Evolutionary conservation across 2,797 vertebrate genomes (phyloP).

Genomic region (Florisuga fusca): DNA sequence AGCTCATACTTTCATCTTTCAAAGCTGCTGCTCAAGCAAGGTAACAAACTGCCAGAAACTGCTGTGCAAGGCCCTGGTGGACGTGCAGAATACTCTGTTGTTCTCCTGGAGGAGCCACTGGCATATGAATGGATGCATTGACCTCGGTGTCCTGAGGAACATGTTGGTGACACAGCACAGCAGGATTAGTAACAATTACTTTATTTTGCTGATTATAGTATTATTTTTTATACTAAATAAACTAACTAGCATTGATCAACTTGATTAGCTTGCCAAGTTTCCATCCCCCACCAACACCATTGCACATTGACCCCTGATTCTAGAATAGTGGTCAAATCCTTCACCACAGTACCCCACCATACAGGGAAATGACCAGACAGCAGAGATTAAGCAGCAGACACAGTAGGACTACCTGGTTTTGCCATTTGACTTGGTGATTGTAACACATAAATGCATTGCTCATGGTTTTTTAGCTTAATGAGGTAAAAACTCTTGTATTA

Average conservation of each 20-base stretch:
- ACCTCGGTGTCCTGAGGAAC: neutral
- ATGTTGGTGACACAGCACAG: accelerated
- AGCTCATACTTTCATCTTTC: neutral
- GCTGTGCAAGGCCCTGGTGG: neutral
- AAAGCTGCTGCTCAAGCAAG: neutral
- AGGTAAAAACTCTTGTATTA: neutral
- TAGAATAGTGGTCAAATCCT: neutral
- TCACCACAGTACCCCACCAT: neutral
- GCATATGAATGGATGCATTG: neutral
- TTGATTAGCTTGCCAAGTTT: neutral
- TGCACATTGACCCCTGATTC: neutral
- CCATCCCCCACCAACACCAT: neutral
- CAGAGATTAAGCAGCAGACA: neutral
- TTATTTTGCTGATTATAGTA: neutral
- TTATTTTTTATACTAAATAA: neutral
- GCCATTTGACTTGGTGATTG: neutral
- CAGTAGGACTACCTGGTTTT: neutral
- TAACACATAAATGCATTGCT: neutral
- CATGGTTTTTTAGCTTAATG: neutral
- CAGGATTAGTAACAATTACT: neutral
- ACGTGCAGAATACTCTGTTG: neutral
- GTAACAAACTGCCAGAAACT: neutral
- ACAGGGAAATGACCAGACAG: neutral
- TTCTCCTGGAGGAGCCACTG: neutral
- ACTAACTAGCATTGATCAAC: neutral